phyloP scores from a whole-genome alignment of 2,113 vertebrate species.

The Hippocampus mohnikei region DNA sequence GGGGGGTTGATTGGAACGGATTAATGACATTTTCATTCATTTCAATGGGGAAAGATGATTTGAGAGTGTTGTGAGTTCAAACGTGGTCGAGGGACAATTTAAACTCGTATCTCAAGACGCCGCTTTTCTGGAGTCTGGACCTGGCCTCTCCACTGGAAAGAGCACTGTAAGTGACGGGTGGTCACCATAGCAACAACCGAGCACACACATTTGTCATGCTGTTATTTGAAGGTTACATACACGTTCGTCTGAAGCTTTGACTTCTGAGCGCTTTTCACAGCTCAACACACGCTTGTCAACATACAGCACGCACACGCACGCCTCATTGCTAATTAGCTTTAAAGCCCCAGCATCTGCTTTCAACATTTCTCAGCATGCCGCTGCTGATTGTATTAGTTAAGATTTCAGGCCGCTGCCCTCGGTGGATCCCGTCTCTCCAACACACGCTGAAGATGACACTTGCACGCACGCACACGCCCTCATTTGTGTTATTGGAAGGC shows the following conservation, averaged over 20 bases:
- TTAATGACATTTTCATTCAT: no score
- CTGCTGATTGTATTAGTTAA: not conserved
- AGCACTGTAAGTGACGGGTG: not conserved
- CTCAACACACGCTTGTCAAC: not conserved
- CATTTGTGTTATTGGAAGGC: not conserved
- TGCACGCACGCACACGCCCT: not conserved
- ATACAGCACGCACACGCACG: not conserved
- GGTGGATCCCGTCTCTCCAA: not conserved
- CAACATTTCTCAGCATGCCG: not conserved
- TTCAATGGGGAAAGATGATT: no score
- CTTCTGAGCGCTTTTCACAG: not conserved
- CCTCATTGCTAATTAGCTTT: not conserved
- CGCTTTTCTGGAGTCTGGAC: no score
- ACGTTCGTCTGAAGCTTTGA: not conserved
- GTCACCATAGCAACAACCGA: not conserved
- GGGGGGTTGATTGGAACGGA: no score
- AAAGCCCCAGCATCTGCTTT: not conserved
- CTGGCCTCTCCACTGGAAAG: not conserved
- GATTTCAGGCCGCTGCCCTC: not conserved
- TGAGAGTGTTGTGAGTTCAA: not conserved
- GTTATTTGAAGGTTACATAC: not conserved
- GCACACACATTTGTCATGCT: not conserved
- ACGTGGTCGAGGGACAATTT: not conserved
- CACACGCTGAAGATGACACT: not conserved
- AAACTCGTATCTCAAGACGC: no score